These are phyloP conservation scores for Dolichomitus sp. DNA, from an alignment of 2,888 invertebrate species.

Conservation along the genomic window DNA sequence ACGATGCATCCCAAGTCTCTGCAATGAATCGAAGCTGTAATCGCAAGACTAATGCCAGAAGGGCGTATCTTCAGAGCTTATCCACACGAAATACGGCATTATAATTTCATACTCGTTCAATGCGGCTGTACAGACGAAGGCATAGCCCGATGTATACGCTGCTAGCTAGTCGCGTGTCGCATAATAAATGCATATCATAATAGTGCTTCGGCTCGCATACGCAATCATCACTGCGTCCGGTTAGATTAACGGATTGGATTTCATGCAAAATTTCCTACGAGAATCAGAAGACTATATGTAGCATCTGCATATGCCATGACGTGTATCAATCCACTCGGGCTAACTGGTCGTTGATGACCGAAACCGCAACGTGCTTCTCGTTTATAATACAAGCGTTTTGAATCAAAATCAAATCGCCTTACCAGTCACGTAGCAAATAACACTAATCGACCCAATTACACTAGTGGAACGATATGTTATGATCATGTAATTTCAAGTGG, in stretches of 20 bases:
- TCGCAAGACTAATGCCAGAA: background rate
- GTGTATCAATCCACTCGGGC: slow-evolving; percentile 1
- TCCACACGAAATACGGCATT: background rate
- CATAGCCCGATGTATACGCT: background rate
- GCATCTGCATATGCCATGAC: slow-evolving; percentile 6
- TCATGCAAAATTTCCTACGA: slow-evolving; percentile 44
- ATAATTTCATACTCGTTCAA: background rate
- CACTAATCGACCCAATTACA: background rate
- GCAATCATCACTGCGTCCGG: slow-evolving; percentile 52
- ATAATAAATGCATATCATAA: slow-evolving; percentile 56
- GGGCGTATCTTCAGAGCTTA: background rate
- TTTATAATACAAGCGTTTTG: background rate
- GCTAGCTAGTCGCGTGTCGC: slow-evolving; percentile 36
- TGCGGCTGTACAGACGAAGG: background rate
- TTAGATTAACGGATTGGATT: slow-evolving; percentile 37
- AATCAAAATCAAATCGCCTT: slow-evolving; percentile 21
- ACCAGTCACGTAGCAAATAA: slow-evolving; percentile 3
- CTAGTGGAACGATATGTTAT: background rate
- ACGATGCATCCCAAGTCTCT: background rate
- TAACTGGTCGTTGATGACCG: slow-evolving; percentile 37
- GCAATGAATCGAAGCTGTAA: slow-evolving; percentile 1
- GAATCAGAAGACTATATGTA: slow-evolving; percentile 14
- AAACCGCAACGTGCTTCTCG: slow-evolving; percentile 16
- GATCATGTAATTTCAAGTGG: background rate
- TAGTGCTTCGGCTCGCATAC: slow-evolving; percentile 28